Conservation (phyloP, 2,113 vertebrate species). For the Crypturellus undulatus region DNA sequence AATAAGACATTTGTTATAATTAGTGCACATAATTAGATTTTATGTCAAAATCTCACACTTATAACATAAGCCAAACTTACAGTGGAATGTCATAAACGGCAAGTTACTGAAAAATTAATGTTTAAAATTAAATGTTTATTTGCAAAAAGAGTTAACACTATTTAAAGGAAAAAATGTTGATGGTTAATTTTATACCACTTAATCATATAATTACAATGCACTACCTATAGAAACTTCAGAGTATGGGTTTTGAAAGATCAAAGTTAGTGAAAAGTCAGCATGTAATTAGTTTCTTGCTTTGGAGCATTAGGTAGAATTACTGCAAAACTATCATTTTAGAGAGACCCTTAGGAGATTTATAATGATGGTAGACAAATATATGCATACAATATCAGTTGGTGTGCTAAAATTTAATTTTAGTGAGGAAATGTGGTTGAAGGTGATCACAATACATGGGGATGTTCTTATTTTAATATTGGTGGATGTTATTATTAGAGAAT, state of each 20-base stretch:
- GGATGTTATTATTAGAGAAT: constrained; percentile 97
- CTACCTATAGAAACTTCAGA: constrained; percentile 84
- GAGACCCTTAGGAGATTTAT: constrained; percentile 88
- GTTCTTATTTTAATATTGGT: constrained; percentile 97
- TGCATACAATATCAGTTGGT: constrained; percentile 88
- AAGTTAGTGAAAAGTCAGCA: constrained; percentile 88
- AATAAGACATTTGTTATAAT: constrained; percentile 73
- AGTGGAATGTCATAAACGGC: constrained; percentile 13
- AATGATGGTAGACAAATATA: constrained; percentile 89
- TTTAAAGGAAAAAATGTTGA: constrained; percentile 76
- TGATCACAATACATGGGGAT: constrained; percentile 90
- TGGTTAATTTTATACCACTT: constrained; percentile 83
- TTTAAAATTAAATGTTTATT: constrained; percentile 70
- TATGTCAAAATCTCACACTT: constrained; percentile 67
- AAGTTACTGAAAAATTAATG: constrained; percentile 53
- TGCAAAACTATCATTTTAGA: constrained; percentile 86
- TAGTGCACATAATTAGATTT: constrained; percentile 70
- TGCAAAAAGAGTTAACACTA: constrained; percentile 67
- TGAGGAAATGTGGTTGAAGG: constrained; percentile 88
- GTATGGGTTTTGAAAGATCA: constrained; percentile 82
- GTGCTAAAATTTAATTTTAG: constrained; percentile 86
- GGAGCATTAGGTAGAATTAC: constrained; percentile 89
- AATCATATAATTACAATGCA: too few species aligned
- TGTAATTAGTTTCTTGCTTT: constrained; percentile 90
- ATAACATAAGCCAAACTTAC: constrained; percentile 42